Conservation (phyloP, 2,113 vertebrate species). For the Orycteropus afer region DNA sequence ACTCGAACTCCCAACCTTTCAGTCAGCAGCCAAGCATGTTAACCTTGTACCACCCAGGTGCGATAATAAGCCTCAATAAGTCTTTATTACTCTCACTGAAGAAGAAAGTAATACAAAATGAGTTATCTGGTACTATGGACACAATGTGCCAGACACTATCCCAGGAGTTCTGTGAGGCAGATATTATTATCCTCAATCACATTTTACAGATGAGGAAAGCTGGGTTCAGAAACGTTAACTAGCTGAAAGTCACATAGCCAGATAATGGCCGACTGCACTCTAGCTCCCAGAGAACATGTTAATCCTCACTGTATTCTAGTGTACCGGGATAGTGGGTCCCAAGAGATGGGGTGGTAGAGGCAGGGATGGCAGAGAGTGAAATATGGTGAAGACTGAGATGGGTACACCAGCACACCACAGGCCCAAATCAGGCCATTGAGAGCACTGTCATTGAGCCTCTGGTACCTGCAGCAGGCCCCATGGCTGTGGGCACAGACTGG, state of each 20-base stretch:
- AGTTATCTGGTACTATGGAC: not conserved
- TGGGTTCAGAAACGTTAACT: not conserved
- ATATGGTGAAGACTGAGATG: not conserved
- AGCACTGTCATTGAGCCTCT: not conserved
- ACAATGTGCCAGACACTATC: not conserved
- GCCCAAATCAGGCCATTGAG: not conserved
- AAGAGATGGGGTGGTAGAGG: not conserved
- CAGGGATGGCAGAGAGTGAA: not conserved
- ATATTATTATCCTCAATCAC: not conserved
- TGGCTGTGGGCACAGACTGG: not conserved
- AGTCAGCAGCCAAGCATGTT: too few relatives aligned
- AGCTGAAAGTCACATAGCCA: not conserved
- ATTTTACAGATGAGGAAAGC: not conserved
- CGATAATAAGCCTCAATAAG: too few relatives aligned
- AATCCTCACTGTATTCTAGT: not conserved
- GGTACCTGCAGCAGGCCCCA: not conserved
- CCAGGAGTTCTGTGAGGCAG: not conserved
- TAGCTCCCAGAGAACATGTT: not conserved
- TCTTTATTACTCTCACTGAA: not conserved
- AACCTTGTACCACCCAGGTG: not conserved
- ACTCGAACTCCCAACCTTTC: not conserved
- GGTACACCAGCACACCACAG: rapidly evolving
- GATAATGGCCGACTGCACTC: not conserved
- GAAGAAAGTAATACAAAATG: not conserved
- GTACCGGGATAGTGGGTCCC: not conserved